Conservation (phyloP, 2,113 vertebrate species). For the Cephalopholis sonnerati region DNA sequence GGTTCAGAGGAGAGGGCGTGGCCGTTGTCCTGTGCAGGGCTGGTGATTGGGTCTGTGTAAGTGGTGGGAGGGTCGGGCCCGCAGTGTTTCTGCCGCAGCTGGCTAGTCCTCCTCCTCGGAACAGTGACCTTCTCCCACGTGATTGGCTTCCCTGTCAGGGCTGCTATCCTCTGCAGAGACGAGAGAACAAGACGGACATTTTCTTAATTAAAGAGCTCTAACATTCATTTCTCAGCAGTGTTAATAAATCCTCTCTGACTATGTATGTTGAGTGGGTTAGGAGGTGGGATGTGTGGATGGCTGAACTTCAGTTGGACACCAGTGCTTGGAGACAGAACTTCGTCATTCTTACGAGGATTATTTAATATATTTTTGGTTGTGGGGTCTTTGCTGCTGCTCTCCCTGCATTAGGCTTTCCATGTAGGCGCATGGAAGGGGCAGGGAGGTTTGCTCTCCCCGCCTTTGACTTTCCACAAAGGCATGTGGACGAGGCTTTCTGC, state of each 20-base stretch:
- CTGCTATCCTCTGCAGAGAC: conserved; percentile 74
- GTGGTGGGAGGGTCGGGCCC: conserved; percentile 65
- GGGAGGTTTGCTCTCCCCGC: too few species aligned
- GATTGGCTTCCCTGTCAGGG: conserved; percentile 70
- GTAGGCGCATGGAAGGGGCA: too few species aligned
- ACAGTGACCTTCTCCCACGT: conserved; percentile 60
- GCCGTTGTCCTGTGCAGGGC: conserved; percentile 85
- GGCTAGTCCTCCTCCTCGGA: conserved; percentile 60
- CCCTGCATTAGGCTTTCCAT: too few species aligned
- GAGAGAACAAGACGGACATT: background rate
- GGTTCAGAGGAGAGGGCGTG: conserved; percentile 73
- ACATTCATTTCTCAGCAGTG: background rate
- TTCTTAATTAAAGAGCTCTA: too few species aligned
- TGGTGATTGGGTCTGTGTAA: conserved; percentile 62
- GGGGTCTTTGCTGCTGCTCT: too few species aligned
- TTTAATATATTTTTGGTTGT: too few species aligned
- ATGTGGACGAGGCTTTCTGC: too few species aligned
- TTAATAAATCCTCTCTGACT: background rate
- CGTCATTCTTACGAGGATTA: background rate
- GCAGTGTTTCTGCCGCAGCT: conserved; percentile 29
- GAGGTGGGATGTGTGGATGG: background rate
- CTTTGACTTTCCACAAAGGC: too few species aligned
- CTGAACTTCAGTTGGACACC: background rate
- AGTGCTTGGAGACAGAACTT: background rate
- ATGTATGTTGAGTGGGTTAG: background rate